Evolutionary conservation across 2,113 vertebrate species (phyloP), one percentile per base, ranked within the genome.

Genomic region (Gasterosteus nipponicus): DNA sequence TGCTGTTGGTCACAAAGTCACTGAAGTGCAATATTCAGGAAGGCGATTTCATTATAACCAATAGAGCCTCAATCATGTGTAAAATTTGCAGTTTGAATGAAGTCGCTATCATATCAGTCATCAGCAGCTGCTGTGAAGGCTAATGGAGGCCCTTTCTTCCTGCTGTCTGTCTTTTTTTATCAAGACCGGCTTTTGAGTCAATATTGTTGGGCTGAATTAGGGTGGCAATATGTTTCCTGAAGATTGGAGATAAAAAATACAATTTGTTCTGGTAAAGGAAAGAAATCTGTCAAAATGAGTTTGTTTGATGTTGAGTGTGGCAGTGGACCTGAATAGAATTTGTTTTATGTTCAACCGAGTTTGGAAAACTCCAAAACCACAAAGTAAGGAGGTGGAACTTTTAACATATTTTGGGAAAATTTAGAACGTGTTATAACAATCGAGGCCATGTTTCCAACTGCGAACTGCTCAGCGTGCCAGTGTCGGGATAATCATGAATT

Each of bases 11-110:
- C 95, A 95, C 59, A 92, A 92, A 93, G 78, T 92, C 94, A 95
- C 92, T 95, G 93, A 95, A 94, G 96, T 94, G 94, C 92, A 95
- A 95, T 95, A 96, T 96, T 95, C 95, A 96, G 96, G 95, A 97
- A 97, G 94, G 94, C 94, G 94, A 94, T 96, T 97, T 97, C 96
- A 97, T 96, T 97, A 96, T 95, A 95, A 95, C 94, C 96, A 97
- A 96, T 97, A 95, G 96, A 96, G 95, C 95, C 96, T 96, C 96
- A 95, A 97, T 97, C 96, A 97, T 95, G 96, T 97, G 96, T 97
- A 96, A 97, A 97, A 96, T 96, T 94, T 95, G 94, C 95, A 95
- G 88, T 94, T 95, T 96, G 95, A 97, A 96, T 95, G 94, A 95
- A 91, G 84, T 93, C 92, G 92, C 91, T 94, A 94, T 95, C 94